Percentiles rank a stretch among this genome's conserved stretches.
These are phyloP conservation scores for Protonibea diacanthus DNA, from an alignment of 2,797 vertebrate genomes.

Conservation along the genomic window DNA sequence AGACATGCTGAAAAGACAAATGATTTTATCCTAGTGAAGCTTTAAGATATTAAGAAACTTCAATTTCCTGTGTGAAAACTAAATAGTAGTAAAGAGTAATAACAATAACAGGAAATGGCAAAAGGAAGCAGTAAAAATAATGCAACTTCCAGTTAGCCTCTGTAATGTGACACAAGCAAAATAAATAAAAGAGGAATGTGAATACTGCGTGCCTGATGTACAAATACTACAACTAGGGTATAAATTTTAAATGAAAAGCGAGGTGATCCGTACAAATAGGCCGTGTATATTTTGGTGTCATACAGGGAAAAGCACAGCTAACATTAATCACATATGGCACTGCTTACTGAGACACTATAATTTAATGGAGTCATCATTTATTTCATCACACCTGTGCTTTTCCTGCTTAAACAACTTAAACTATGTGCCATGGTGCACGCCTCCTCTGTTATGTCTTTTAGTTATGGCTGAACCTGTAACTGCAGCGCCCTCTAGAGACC, in stretches of 20 bases:
- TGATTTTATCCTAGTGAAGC: not conserved
- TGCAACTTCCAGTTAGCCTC: not conserved
- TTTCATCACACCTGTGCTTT: not conserved
- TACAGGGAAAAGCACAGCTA: not conserved
- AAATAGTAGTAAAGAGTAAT: not conserved
- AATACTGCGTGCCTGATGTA: not conserved
- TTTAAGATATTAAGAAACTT: not conserved
- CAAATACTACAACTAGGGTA: not conserved
- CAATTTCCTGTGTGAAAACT: not conserved
- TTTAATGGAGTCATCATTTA: not conserved
- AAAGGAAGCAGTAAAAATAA: not conserved
- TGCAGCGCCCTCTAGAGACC: slow-evolving; percentile 29
- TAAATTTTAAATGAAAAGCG: not conserved
- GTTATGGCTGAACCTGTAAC: not conserved
- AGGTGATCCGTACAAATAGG: not conserved
- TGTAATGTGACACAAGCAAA: not conserved
- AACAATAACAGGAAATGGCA: slow-evolving; percentile 10
- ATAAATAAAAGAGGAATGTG: not conserved
- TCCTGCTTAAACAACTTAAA: slow-evolving; percentile 6
- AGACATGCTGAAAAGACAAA: not conserved
- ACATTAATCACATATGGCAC: not conserved
- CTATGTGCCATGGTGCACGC: not conserved
- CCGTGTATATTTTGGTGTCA: not conserved
- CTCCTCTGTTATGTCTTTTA: not conserved
- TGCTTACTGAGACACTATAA: not conserved